phyloP scores from a whole-genome alignment of 2,797 vertebrate species.

The Protosalanx chinensis region DNA sequence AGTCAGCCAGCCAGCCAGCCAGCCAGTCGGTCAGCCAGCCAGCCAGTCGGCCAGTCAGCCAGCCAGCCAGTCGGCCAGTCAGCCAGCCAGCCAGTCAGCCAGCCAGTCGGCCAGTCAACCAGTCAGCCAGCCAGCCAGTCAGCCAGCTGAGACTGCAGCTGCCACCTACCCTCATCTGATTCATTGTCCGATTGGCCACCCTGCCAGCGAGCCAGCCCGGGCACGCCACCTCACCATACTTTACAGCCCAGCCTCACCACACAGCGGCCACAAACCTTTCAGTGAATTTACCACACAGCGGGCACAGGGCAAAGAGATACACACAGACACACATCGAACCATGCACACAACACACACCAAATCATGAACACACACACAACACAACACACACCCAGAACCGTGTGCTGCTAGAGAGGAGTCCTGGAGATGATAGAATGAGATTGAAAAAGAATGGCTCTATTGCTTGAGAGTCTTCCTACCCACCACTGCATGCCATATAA shows the following conservation, averaged over 20 bases:
- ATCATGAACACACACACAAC: not conserved
- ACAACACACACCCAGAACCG: not conserved
- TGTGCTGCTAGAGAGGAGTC: not conserved
- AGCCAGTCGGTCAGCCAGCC: too few species aligned
- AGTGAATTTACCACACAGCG: constrained; percentile 1
- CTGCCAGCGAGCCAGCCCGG: constrained; percentile 20
- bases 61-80: not conserved
- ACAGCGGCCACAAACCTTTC: not conserved
- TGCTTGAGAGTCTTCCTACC: constrained; percentile 33
- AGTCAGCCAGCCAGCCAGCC: not conserved
- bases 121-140: not conserved
- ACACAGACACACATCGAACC: constrained; percentile 17
- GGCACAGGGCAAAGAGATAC: not conserved
- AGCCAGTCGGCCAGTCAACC: too few species aligned
- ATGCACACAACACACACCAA: not conserved
- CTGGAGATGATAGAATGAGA: constrained; percentile 34
- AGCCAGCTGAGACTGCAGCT: too few species aligned
- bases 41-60: not conserved
- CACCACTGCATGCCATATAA: constrained; percentile 24
- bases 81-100: not conserved
- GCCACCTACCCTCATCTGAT: too few species aligned
- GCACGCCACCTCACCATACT: constrained; percentile 5
- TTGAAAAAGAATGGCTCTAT: constrained; percentile 31
- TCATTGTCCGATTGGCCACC: not conserved
- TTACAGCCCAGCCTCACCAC: not conserved